These are phyloP conservation scores for Rhinichthys osculus DNA, from an alignment of 2,797 vertebrate species.

Conservation along the genomic window DNA sequence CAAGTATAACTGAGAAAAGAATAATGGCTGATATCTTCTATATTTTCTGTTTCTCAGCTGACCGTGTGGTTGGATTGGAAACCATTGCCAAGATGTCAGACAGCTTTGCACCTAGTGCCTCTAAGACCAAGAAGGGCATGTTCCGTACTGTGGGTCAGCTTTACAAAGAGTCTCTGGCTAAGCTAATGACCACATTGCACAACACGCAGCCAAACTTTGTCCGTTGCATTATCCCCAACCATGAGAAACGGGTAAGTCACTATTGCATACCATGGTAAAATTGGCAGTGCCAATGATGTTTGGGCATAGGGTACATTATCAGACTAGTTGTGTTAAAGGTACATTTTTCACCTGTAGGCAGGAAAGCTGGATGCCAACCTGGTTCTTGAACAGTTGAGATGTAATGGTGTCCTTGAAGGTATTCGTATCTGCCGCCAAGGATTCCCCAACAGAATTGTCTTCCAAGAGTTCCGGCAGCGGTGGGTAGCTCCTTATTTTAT, in stretches of 20 bases:
- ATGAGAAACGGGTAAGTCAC: slow-evolving; percentile 88
- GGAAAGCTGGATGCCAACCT: slow-evolving; percentile 93
- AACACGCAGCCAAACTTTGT: slow-evolving; percentile 98
- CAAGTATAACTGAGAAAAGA: background rate
- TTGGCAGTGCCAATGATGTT: background rate
- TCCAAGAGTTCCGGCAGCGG: slow-evolving; percentile 97
- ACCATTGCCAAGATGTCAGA: slow-evolving; percentile 96
- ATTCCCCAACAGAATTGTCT: slow-evolving; percentile 95
- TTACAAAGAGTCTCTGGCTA: slow-evolving; percentile 91
- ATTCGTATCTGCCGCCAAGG: slow-evolving; percentile 96
- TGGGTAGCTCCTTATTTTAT: slow-evolving; percentile 63
- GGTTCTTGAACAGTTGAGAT: slow-evolving; percentile 94
- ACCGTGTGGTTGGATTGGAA: slow-evolving; percentile 94
- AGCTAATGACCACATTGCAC: slow-evolving; percentile 94
- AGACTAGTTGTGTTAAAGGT: background rate
- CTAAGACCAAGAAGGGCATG: slow-evolving; percentile 94
- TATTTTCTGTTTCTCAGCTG: slow-evolving; percentile 74
- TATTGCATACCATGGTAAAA: background rate
- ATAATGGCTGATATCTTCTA: background rate
- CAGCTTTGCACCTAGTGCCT: slow-evolving; percentile 85
- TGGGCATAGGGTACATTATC: background rate
- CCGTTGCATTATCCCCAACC: slow-evolving; percentile 98
- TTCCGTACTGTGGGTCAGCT: slow-evolving; percentile 91
- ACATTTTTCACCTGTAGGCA: slow-evolving; percentile 74
- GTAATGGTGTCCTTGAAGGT: slow-evolving; percentile 95